Conservation (phyloP, 2,888 invertebrate genomes). For the Acronicta psi region DNA sequence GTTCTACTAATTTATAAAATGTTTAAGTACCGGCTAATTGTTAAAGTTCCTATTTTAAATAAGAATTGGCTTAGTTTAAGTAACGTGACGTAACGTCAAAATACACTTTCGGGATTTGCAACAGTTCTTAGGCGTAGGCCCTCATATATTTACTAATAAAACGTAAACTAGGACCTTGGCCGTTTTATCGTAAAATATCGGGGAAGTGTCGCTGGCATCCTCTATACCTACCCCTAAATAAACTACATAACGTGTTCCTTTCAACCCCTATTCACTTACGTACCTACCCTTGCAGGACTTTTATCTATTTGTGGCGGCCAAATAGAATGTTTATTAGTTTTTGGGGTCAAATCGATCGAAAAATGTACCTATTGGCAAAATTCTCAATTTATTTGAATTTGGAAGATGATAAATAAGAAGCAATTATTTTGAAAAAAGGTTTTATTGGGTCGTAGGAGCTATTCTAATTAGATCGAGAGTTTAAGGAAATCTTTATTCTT, state of each 20-base stretch:
- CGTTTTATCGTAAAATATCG: conserved; percentile 45
- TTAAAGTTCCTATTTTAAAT: no score
- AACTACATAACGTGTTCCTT: conserved; percentile 33
- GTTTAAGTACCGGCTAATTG: no score
- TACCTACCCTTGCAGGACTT: conserved; percentile 5
- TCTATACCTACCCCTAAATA: conserved; percentile 17
- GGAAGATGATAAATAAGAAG: neutral
- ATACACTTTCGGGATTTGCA: neutral
- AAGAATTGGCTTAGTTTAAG: no score
- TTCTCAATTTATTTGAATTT: neutral
- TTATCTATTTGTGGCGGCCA: conserved; percentile 21
- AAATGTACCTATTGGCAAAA: no score
- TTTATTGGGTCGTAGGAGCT: no score
- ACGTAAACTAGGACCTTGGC: conserved; percentile 25
- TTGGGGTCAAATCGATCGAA: neutral
- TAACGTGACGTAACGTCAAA: neutral
- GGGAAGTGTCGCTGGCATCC: conserved; percentile 34
- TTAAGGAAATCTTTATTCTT: no score
- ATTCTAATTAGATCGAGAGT: no score
- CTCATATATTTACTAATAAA: conserved; percentile 34
- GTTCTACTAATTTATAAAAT: no score
- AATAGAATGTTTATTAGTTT: conserved; percentile 36
- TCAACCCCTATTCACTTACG: conserved; percentile 35
- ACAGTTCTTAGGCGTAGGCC: no score
- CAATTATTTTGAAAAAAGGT: no score